A percentile compares a stretch with the other conserved stretches of the same genome.
Evolutionary conservation across 2,797 vertebrate species (phyloP).

Genomic region (Heliangelus exortis): DNA sequence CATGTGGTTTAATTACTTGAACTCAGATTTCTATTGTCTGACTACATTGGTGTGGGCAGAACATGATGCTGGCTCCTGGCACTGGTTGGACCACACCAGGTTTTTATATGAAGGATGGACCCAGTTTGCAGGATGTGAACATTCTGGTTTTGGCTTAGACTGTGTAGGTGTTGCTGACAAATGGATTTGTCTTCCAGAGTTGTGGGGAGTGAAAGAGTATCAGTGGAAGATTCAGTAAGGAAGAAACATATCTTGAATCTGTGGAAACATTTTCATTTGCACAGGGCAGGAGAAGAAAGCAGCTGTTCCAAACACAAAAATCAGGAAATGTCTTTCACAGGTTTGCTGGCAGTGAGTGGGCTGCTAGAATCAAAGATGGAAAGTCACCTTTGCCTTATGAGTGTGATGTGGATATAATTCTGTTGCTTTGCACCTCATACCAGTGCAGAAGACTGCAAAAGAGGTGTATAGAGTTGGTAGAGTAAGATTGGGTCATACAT

Average conservation of each 20-base stretch:
- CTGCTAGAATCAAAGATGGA: background rate
- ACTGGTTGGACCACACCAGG: background rate
- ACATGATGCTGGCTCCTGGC: background rate
- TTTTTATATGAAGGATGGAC: background rate
- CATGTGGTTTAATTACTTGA: background rate
- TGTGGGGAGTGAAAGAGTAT: background rate
- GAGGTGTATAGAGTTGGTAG: background rate
- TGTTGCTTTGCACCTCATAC: background rate
- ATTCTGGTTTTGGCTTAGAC: accelerated
- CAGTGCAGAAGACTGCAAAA: background rate
- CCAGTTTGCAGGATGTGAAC: background rate
- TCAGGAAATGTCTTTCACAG: background rate
- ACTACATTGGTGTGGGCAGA: background rate
- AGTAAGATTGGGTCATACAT: accelerated
- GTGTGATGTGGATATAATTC: background rate
- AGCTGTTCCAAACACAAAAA: background rate
- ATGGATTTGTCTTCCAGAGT: background rate
- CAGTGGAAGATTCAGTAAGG: background rate
- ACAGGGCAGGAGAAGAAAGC: background rate
- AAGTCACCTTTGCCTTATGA: background rate
- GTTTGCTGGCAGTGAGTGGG: background rate
- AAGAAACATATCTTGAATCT: background rate
- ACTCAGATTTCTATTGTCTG: background rate
- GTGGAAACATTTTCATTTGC: background rate
- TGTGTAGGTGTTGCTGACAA: background rate